Percentiles rank a stretch among this genome's conserved stretches.
These are phyloP conservation scores for Tachina grossa DNA, from an alignment of 2,888 invertebrate genomes.

Conservation along the genomic window DNA sequence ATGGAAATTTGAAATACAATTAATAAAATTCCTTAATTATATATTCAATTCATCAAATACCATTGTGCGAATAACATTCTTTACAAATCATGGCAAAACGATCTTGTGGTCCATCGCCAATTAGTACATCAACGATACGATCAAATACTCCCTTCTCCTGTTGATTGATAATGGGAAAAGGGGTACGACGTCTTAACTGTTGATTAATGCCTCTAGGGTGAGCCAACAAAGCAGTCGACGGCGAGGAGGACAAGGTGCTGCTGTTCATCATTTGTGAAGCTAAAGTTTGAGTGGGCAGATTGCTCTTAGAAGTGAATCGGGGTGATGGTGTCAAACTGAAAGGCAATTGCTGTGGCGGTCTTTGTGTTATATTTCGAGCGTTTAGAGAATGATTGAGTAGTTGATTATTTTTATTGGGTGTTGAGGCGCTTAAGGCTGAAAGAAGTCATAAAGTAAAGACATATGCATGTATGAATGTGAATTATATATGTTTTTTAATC, in stretches of 20 bases:
- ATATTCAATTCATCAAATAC: slow-evolving; percentile 82
- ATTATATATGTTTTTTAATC: too few species aligned
- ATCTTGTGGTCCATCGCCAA: slow-evolving; percentile 97
- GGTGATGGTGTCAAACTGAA: slow-evolving; percentile 45
- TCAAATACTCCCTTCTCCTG: slow-evolving; percentile 91
- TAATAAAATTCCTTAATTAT: not conserved
- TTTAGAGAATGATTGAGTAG: slow-evolving; percentile 69
- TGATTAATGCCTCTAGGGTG: slow-evolving; percentile 66
- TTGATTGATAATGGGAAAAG: slow-evolving; percentile 83
- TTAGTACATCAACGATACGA: slow-evolving; percentile 95
- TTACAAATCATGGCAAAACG: slow-evolving; percentile 97
- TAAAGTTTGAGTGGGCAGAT: slow-evolving; percentile 48
- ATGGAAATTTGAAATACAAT: slow-evolving; percentile 3
- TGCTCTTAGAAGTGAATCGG: slow-evolving; percentile 18
- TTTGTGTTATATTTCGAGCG: not conserved
- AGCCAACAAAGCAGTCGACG: slow-evolving; percentile 48
- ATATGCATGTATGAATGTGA: not conserved
- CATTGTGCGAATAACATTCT: slow-evolving; percentile 96
- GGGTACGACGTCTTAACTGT: slow-evolving; percentile 79
- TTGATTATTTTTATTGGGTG: slow-evolving; percentile 41
- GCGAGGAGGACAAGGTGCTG: not conserved
- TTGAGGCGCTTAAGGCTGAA: slow-evolving; percentile 49
- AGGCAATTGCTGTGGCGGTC: slow-evolving; percentile 42
- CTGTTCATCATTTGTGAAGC: slow-evolving; percentile 8
- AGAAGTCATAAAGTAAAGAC: not conserved